Evolutionary conservation across 2,797 vertebrate genomes (phyloP), one percentile per base, ranked within the genome.

Genomic region (Tinamus major): DNA sequence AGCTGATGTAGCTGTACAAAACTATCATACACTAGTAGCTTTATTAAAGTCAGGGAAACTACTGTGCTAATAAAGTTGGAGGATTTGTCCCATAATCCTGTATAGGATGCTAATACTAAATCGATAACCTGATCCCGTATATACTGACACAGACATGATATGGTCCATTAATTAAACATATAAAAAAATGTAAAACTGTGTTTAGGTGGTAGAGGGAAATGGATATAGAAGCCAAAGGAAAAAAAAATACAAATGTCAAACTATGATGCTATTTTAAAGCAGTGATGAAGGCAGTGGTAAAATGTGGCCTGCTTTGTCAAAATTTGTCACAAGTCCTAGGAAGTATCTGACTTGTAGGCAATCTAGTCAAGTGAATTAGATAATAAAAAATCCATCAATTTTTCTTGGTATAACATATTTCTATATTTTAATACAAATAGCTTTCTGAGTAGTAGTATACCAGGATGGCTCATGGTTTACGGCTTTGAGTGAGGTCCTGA

Each of bases 91-190:
- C 42, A 21, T 48, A 31, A 53, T 79, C 27, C 55, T 46, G 1
- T 44, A 37, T n/a, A 19, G 39, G 17, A 26, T 79, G 10, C 9
- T 48, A n/a, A 4, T 27, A 51, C 56, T 64, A 41, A 83, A 63
- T 31, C 42, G 26, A 27, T 49, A 58, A 3, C 11, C 53, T 0
- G 1, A 35, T 67, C 31, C 17, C 3, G 0, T 46, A 8, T 3
- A 6, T 29, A 18, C 8, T 65, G 63, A 72, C 85, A 62, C 10
- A 31, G 14, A 84, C 31, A 12, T 33, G 67, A 15, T 39, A 37
- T 3, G 63, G 29, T 35, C 20, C 37, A 49, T 26, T 53, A 10
- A 13, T n/a, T 39, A 71, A 70, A 71, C 17, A 29, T 19, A 59
- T 51, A 78, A 71, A 37, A 37, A 51, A 37, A 37, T 13, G 31